Conservation (phyloP, 2,797 vertebrate species). For the Chaetophractus vellerosus region DNA sequence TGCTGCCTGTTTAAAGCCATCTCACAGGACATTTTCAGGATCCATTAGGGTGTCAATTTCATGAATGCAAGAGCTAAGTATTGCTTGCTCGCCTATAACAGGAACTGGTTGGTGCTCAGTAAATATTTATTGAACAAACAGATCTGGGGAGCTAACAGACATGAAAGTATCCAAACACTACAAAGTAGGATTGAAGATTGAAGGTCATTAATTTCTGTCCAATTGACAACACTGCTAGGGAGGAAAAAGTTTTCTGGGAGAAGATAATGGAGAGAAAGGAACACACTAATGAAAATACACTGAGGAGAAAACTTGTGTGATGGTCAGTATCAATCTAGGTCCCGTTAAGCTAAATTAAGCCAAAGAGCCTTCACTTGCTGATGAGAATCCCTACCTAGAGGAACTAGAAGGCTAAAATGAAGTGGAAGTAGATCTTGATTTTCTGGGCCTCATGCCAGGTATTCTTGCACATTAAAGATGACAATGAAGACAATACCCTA, state of each 20-base stretch:
- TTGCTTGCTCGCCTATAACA: not conserved
- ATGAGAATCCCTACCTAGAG: slow-evolving; percentile 19
- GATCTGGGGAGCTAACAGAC: not conserved
- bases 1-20: not conserved
- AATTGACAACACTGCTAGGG: not conserved
- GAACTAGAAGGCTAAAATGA: slow-evolving; percentile 49
- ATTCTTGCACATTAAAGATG: slow-evolving; percentile 25
- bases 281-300: not conserved
- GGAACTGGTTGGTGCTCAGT: not conserved
- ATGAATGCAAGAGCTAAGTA: not conserved
- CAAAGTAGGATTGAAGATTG: not conserved
- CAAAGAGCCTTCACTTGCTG: slow-evolving; percentile 3
- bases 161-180: not conserved
- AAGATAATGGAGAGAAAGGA: not conserved
- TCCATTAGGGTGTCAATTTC: no score
- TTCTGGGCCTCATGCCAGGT: slow-evolving; percentile 37
- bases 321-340: not conserved
- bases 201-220: not conserved
- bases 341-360: not conserved
- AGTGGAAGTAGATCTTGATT: slow-evolving; percentile 42
- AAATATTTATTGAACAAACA: not conserved
- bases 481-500: slow-evolving; percentile 10
- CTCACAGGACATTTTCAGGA: not conserved
- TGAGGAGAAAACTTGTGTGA: not conserved
- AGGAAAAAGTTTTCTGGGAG: not conserved